Base-by-base conservation (phyloP, 2,888 invertebrate genomes). In the Cephus spinipes region DNA sequence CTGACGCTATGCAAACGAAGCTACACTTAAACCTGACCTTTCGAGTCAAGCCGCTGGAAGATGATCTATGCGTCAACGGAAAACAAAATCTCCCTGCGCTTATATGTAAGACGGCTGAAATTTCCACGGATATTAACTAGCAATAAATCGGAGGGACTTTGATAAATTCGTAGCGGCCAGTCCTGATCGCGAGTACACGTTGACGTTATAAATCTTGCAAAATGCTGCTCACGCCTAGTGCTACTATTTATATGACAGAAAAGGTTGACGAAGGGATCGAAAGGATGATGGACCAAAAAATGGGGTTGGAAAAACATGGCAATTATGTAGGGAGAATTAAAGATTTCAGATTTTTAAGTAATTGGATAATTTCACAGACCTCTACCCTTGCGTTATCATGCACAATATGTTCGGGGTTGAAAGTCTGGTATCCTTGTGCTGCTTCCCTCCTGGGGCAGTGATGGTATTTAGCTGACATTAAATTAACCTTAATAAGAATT, bases 391-490 rank as follows among this genome's bases (percentile, higher is more conserved):
- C 73, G 73, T 78, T 78, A 78, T 76, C 76, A 68, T 76, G 76
- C 73, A 55, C 55, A 23, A 55, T 55, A 55, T 9, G 55, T 55
- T 23, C 71, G 31, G 71, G 73, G 68, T 23, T n/a, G 34, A 71
- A 76, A 68, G 31, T 35, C 73, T 55, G 68, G 36, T 33, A 31
- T 23, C 69, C 71, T 55, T 71, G 69, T 36, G 75, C 34, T 77
- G 74, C 30, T 32, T 55, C 69, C 71, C 76, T 73, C 23, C 23
- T n/a, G 34, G 73, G 73, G 73, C 73, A 35, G 73, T n/a, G 35
- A 15, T 76, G 78, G 76, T 78, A 78, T 78, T 78, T 78, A 73
- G 73, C 68, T 78, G 78, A 78, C 78, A 78, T 78, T 78, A 78
- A 78, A 73, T 76, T 76, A 78, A 76, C 78, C 78, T 78, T 78